A percentile compares a stretch with the other conserved stretches of the same genome.
Evolutionary conservation across 2,797 vertebrate genomes (phyloP).

Genomic region (Lagodon rhomboides): DNA sequence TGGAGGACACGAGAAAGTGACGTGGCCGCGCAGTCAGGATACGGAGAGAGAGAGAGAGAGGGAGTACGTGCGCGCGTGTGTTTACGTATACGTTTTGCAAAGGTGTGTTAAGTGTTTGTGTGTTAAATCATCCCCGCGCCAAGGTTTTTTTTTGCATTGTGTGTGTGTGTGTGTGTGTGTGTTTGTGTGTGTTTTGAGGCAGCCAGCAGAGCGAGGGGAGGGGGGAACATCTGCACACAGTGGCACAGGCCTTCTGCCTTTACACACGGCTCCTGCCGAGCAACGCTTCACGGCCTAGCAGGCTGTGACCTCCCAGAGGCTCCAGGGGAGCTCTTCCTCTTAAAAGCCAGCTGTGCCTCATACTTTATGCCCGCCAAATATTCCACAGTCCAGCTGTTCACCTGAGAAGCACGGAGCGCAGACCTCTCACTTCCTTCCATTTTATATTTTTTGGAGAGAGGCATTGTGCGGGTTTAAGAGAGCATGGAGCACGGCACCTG

Average conservation of each 20-base stretch:
- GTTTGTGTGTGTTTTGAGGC: conserved; percentile 66
- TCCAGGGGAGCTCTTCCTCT: conserved; percentile 85
- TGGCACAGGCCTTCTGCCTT: conserved; percentile 85
- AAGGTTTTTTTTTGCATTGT: conserved; percentile 55
- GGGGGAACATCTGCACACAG: conserved; percentile 85
- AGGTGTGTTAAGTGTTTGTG: conserved; percentile 58
- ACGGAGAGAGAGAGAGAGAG: conserved; percentile 41
- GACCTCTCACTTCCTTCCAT: conserved; percentile 66
- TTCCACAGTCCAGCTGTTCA: conserved; percentile 88
- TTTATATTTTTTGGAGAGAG: conserved; percentile 71
- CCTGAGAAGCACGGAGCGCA: conserved; percentile 80
- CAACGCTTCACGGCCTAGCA: conserved; percentile 84
- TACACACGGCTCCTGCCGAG: conserved; percentile 80
- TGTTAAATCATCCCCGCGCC: conserved; percentile 70
- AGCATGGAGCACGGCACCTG: conserved; percentile 58
- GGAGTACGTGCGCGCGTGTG: conserved; percentile 36
- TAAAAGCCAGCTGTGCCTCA: conserved; percentile 88
- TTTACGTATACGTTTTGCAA: conserved; percentile 44
- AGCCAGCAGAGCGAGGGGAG: conserved; percentile 70
- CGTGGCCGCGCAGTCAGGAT: conserved; percentile 42
- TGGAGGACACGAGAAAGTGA: conserved; percentile 72
- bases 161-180: conserved; percentile 40
- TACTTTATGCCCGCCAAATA: conserved; percentile 83
- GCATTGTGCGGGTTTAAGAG: conserved; percentile 69
- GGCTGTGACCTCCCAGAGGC: conserved; percentile 86